Evolutionary conservation across 1,140 invertebrate genomes (phyloP).

Genomic region (Drosophila setifemur): DNA sequence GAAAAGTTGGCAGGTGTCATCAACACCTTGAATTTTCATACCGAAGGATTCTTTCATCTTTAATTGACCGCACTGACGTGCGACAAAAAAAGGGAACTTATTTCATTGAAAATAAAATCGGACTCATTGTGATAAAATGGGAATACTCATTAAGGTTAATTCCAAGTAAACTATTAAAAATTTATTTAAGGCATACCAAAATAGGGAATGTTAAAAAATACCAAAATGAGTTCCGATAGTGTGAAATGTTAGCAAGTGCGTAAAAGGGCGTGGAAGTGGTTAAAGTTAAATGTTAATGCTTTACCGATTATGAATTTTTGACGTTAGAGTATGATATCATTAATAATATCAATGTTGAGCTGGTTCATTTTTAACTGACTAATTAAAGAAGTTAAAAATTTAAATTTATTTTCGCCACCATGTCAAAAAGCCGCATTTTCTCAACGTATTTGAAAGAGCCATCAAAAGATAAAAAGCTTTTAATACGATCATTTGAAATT

Average conservation of each 20-base stretch:
- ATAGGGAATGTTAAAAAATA: not conserved
- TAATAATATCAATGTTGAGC: too few species aligned
- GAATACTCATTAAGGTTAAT: constrained; percentile 66
- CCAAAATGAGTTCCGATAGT: not conserved
- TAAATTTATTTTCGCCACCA: too few species aligned
- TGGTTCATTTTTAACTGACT: too few species aligned
- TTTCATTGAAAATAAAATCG: constrained; percentile 30
- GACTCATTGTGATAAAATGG: constrained; percentile 45
- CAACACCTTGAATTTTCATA: constrained; percentile 33
- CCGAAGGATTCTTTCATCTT: constrained; percentile 39
- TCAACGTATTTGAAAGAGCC: too few species aligned
- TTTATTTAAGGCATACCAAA: constrained; percentile 61
- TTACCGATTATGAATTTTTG: too few species aligned
- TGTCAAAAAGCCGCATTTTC: too few species aligned
- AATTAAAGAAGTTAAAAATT: too few species aligned
- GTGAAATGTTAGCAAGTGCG: too few species aligned
- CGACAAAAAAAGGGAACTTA: constrained; percentile 30
- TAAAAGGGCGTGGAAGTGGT: too few species aligned
- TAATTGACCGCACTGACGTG: constrained; percentile 71
- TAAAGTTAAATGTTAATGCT: too few species aligned
- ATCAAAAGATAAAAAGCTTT: too few species aligned
- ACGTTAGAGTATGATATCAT: too few species aligned
- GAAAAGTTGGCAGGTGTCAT: constrained; percentile 70
- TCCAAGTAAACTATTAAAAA: constrained; percentile 73
- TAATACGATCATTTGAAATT: constrained; percentile 12